Conservation (phyloP, 2,113 vertebrate species). For the Sciurus niger region DNA sequence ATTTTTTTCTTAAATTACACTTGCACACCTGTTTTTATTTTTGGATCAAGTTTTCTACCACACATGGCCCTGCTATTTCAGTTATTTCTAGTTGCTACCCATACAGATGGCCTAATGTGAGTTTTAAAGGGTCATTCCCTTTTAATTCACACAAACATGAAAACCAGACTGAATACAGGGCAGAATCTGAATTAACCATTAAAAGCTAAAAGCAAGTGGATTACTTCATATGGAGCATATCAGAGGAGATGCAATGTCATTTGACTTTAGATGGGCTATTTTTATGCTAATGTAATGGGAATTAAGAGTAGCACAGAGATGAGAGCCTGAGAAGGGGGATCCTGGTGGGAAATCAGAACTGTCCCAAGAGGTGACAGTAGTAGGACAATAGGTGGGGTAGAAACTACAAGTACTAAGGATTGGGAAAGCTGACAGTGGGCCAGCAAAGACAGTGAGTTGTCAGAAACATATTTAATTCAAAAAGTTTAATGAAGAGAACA, state of each 20-base stretch:
- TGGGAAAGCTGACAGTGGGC: slow-evolving; percentile 14
- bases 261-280: background rate
- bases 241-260: background rate
- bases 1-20: background rate
- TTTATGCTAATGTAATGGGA: slow-evolving; percentile 33
- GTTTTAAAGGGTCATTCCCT: slow-evolving; percentile 42
- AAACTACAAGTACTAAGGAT: background rate
- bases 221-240: background rate
- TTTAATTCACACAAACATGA: slow-evolving; percentile 56
- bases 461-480: slow-evolving; percentile 28
- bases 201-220: slow-evolving; percentile 45
- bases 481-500: background rate
- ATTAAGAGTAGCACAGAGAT: background rate
- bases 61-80: background rate
- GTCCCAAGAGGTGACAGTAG: background rate
- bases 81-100: background rate
- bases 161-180: slow-evolving; percentile 38
- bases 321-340: too few species aligned
- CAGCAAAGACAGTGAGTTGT: slow-evolving; percentile 10
- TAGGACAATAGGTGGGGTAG: background rate
- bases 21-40: slow-evolving; percentile 46
- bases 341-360: background rate
- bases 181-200: slow-evolving; percentile 14
- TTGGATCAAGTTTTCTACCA: background rate
- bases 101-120: background rate